Conservation (phyloP, 2,113 vertebrate species). For the Oophaga pumilio region DNA sequence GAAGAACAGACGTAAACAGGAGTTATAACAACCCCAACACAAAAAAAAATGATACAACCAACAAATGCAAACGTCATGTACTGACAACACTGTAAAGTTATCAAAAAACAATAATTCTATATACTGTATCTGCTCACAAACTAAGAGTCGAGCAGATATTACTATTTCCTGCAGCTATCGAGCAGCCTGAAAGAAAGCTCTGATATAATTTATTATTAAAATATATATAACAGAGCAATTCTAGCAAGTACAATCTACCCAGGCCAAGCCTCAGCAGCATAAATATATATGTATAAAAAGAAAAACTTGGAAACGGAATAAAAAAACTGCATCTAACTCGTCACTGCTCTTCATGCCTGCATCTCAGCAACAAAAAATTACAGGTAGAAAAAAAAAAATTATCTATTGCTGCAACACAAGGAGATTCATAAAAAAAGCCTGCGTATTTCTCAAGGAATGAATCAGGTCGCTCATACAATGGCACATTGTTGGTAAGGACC, state of each 20-base stretch:
- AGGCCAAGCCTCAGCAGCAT: too few species aligned
- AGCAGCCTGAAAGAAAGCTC: too few species aligned
- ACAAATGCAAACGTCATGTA: not conserved
- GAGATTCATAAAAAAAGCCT: slow-evolving; percentile 14
- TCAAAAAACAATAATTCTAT: not conserved
- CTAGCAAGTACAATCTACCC: too few species aligned
- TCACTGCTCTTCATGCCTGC: not conserved
- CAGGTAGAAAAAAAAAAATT: slow-evolving; percentile 55
- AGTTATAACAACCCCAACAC: not conserved
- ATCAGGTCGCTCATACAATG: slow-evolving; percentile 51
- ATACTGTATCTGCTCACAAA: not conserved
- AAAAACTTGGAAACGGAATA: not conserved
- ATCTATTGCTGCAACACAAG: slow-evolving; percentile 41
- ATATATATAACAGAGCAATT: too few species aligned
- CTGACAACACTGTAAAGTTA: not conserved
- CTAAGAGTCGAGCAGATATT: too few species aligned
- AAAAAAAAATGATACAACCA: not conserved
- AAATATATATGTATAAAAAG: not conserved
- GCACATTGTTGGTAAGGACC: not conserved
- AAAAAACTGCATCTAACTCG: too few species aligned
- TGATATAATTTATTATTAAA: too few species aligned
- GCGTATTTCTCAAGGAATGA: not conserved
- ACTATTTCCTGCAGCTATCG: too few species aligned
- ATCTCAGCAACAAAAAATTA: slow-evolving; percentile 36
- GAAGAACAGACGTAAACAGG: not conserved